Evolutionary conservation across 2,113 vertebrate species (phyloP).

Genomic region (Cygnus atratus): DNA sequence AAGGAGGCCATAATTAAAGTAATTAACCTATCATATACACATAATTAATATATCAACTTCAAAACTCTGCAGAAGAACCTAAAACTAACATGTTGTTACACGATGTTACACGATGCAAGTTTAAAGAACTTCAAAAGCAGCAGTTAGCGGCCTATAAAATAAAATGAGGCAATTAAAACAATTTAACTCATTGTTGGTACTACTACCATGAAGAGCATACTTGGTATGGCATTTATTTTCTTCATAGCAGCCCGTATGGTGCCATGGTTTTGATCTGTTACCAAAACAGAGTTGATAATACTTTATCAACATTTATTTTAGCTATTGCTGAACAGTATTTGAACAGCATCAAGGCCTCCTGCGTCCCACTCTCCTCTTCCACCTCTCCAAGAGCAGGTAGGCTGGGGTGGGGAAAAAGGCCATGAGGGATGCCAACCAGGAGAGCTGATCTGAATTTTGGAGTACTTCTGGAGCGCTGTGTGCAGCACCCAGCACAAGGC

Average conservation of each 20-base stretch:
- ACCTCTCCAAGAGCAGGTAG: not conserved
- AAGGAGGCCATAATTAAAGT: conserved; percentile 32
- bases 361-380: not conserved
- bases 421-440: not conserved
- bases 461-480: too few relatives aligned
- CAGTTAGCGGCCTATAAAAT: conserved; percentile 39
- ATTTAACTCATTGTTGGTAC: not conserved
- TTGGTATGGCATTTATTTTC: not conserved
- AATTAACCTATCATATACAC: conserved; percentile 39
- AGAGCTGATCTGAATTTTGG: not conserved
- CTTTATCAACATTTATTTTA: not conserved
- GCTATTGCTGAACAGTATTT: not conserved
- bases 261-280: not conserved
- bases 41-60: conserved; percentile 30
- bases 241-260: not conserved
- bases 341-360: not conserved
- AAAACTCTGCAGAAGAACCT: not conserved
- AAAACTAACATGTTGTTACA: conserved; percentile 11
- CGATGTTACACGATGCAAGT: not conserved
- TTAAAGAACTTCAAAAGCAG: conserved; percentile 11
- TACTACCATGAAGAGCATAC: not conserved
- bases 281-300: not conserved
- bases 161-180: conserved; percentile 34
- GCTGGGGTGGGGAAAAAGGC: not conserved
- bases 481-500: too few relatives aligned